Base-by-base conservation (phyloP, 1,140 invertebrate genomes). In the Dermatophagoides farinae region DNA sequence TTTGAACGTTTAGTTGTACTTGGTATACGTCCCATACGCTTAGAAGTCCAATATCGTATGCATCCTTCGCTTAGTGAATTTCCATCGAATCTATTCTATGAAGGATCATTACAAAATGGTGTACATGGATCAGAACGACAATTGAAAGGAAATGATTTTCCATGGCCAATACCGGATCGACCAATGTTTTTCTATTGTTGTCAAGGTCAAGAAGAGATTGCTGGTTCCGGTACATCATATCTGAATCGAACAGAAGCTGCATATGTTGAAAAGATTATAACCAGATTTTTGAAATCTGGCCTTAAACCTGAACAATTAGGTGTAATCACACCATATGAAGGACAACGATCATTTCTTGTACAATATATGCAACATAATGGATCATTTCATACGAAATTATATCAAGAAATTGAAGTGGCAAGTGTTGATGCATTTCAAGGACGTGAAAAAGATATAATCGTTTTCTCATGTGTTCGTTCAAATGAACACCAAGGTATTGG, bases 351-450 rank as follows among this genome's bases (percentile, higher is more conserved):
- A 0, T 98, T 95, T 72, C 74, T 98, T 51, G 93, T 84, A 0
- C 92, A 98, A 68, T 93, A 97, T 67, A 97, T 98, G 92, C 93
- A 98, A 70, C 95, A 96, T 68, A 93, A 96, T 72, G 96, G 95
- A 6, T 86, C 89, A 4, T 74, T 99, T 10, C 91, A 97, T 69
- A 83, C 88, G 8, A 96, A 97, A 71, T 73, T 98, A 0, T 99
- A 99, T 72, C 88, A 97, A 72, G 93, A 97, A 71, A 96, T 98
- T 51, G 96, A 99, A 74, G 92, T 99, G 0, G 95, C 95, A 0
- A 97, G 92, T 74, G 96, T 99, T 11, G 96, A 99, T 73, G 95
- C 96, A 2, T 99, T 99, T 70, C 68, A 81, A 69, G 81, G 96
- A 0, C 76, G 96, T 54, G 96, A 99, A 69, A 99, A 99, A 70